Base-by-base conservation (phyloP, 2,113 vertebrate species). In the Hippocampus abdominalis region DNA sequence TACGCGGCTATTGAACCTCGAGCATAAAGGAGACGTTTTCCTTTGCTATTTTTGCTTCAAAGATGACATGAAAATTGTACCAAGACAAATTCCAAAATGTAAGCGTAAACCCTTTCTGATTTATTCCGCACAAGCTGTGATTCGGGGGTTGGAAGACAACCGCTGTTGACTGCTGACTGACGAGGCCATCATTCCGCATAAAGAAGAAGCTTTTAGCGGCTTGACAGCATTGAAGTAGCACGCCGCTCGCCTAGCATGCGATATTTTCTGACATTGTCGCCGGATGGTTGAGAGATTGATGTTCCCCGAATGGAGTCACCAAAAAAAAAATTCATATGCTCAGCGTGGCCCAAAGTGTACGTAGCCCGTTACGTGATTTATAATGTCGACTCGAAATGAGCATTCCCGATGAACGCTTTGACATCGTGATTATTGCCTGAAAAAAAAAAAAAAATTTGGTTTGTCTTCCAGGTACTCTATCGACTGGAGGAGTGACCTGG, bases 401-500 rank as follows among this genome's bases (percentile, higher is more conserved):
- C 85, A 73, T 83, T 86, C 39, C 82, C 84, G 73, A 81, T 82
- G 84, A 84, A 78, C 74, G 66, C 78, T 77, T 76, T 76, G 81
- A 83, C 80, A 80, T 72, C 67, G 77, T 84, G 77, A 73, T 84
- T 77, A 64, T 64, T 76, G 74, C 74, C 82, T 66, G 75, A 79
- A 71, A 44, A 67, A 68, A 2, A 53, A 74, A 74, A 64, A 1
- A 48, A 80, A 20, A 48, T 11, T 15, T 21, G 40, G 39, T 15
- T 79, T 78, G 68, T 78, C 64, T 71, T 59, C 7, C 87, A 99
- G 97, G 90, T 99, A 99, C 83, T 95, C 96, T 88, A 95, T 97
- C 44, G 96, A 99, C 86, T 94, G 94, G 94, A 96, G 94, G 91
- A 97, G 90, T 63, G 95, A 96, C 86, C 76, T 93, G 82, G 94